Evolutionary conservation across 2,113 vertebrate species (phyloP).

Genomic region (Cryptomyrus ogoouensis): DNA sequence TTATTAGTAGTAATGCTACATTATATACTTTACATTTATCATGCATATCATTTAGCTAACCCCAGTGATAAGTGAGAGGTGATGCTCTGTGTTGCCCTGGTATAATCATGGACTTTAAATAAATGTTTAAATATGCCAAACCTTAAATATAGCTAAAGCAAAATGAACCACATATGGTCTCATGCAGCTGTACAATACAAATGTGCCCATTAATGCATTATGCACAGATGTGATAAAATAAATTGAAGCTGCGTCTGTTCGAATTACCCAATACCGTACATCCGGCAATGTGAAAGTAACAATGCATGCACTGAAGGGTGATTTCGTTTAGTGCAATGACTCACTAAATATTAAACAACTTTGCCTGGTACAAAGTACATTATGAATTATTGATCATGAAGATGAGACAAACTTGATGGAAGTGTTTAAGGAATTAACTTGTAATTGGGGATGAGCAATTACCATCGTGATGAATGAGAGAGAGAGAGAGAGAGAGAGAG

Average conservation of each 20-base stretch:
- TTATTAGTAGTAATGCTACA: background rate
- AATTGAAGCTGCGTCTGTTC: conserved; percentile 54
- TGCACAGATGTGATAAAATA: conserved; percentile 65
- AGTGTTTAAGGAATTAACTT: conserved; percentile 73
- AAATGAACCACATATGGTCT: conserved; percentile 49
- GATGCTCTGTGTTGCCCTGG: background rate
- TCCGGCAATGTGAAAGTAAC: conserved; percentile 41
- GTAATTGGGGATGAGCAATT: conserved; percentile 71
- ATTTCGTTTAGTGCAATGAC: conserved; percentile 72
- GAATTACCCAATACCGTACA: conserved; percentile 47
- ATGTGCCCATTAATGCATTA: conserved; percentile 61
- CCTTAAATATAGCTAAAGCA: conserved; percentile 66
- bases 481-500: conserved; percentile 39
- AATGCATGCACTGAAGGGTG: conserved; percentile 65
- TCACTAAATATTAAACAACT: conserved; percentile 79
- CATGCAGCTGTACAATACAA: conserved; percentile 45
- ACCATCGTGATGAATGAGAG: conserved; percentile 67
- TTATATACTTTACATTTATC: background rate
- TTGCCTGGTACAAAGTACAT: conserved; percentile 73
- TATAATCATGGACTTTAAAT: conserved; percentile 47
- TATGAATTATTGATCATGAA: conserved; percentile 70
- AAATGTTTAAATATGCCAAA: conserved; percentile 53
- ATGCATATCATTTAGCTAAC: background rate
- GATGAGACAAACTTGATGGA: conserved; percentile 69
- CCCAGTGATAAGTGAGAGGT: background rate